Evolutionary conservation across 2,113 vertebrate genomes (phyloP).

Genomic region (Gambusia holbrooki): DNA sequence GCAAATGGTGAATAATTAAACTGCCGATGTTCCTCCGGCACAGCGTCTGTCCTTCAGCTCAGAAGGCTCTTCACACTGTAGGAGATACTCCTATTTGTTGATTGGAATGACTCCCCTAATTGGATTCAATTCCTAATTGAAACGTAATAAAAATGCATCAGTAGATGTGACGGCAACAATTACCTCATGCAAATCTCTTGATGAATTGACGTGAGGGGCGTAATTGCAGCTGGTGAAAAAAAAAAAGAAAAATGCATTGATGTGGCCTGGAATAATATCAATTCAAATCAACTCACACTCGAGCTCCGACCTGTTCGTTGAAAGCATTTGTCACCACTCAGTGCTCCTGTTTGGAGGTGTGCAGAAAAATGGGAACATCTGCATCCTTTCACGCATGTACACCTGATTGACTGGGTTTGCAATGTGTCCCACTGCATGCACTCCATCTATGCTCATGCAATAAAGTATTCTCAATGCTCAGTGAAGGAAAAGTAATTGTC

Average conservation of each 20-base stretch:
- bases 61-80: conserved; percentile 40
- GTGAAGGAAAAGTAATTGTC: conserved; percentile 34
- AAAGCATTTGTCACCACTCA: conserved; percentile 63
- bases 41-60: conserved; percentile 53
- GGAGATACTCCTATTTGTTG: conserved; percentile 66
- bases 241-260: conserved; percentile 75
- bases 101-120: conserved; percentile 78
- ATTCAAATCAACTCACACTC: conserved; percentile 72
- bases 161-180: conserved; percentile 77
- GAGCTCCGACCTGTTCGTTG: conserved; percentile 45
- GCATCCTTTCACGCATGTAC: conserved; percentile 46
- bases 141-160: conserved; percentile 83
- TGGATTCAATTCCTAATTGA: conserved; percentile 82
- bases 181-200: conserved; percentile 82
- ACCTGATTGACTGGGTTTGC: conserved; percentile 55
- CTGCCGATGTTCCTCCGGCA: conserved; percentile 35
- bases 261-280: conserved; percentile 77
- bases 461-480: conserved; percentile 22
- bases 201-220: conserved; percentile 76
- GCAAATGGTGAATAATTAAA: conserved; percentile 14
- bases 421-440: conserved; percentile 31
- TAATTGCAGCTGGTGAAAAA: conserved; percentile 77
- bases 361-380: conserved; percentile 57
- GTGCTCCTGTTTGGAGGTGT: conserved; percentile 47
- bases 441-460: conserved; percentile 40